These are phyloP conservation scores for Clusia tigrina DNA, from an alignment of 2,888 invertebrate genomes.

Conservation along the genomic window DNA sequence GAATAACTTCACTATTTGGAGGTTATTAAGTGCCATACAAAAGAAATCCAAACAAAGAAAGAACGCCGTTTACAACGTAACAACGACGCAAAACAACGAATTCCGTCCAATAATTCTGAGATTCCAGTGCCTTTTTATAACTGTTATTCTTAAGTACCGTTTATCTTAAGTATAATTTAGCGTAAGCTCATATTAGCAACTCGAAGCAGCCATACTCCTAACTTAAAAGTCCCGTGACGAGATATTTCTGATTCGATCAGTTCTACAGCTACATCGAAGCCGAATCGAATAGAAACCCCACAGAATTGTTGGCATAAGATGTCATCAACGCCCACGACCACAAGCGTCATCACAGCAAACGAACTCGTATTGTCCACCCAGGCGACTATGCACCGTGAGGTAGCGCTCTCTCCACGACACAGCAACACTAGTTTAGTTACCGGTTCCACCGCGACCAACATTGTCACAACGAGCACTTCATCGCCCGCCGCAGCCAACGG, in stretches of 20 bases:
- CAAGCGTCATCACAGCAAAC: slow-evolving; percentile 60
- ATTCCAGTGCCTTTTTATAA: slow-evolving; percentile 49
- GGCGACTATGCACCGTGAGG: slow-evolving; percentile 35
- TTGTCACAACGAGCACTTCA: slow-evolving; percentile 48
- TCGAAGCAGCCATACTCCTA: slow-evolving; percentile 26
- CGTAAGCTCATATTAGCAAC: not conserved
- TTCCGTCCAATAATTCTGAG: slow-evolving; percentile 50
- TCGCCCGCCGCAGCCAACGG: slow-evolving; percentile 51
- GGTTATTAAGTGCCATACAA: slow-evolving; percentile 22
- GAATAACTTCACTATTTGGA: not conserved
- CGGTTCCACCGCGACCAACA: slow-evolving; percentile 45
- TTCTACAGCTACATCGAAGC: not conserved
- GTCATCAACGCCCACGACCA: slow-evolving; percentile 58
- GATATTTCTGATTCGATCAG: not conserved
- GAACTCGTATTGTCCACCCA: slow-evolving; percentile 52
- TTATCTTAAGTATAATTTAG: not conserved
- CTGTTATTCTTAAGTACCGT: not conserved
- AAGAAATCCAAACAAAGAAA: slow-evolving; percentile 26
- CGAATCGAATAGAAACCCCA: not conserved
- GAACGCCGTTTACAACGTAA: slow-evolving; percentile 12
- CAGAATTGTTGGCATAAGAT: slow-evolving; percentile 31
- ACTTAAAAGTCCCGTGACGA: not conserved
- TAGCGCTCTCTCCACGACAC: slow-evolving; percentile 33
- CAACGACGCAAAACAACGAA: slow-evolving; percentile 39
- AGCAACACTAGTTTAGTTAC: slow-evolving; percentile 19